Base-by-base conservation (phyloP, 2,888 invertebrate genomes). In the Hemistola chrysoprasaria region DNA sequence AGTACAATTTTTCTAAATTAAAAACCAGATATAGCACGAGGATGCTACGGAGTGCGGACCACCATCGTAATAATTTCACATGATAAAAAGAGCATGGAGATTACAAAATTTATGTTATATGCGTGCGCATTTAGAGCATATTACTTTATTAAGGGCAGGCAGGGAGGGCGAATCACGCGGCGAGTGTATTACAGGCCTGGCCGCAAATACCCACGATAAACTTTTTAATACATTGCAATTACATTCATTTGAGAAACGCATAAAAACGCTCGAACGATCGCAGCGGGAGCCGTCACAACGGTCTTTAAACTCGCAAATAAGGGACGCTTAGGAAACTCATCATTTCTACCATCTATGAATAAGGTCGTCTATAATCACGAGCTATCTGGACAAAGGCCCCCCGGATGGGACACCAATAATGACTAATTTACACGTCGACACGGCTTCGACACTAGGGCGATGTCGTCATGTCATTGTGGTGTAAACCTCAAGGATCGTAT, bases 401-500 rank as follows among this genome's bases (percentile, higher is more conserved):
- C 83, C 77, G 71, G 76, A 71, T 63, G 67, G 78, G 68, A 66
- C 75, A 65, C 70, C 71, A 71, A 81, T 81, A 79, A 85, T 85
- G 78, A 82, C 81, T 79, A 85, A 87, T 87, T 83, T 83, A 84
- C 75, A 83, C 78, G 79, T 85, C 79, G 81, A 80, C 87, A 78
- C 80, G 72, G 77, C 78, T 84, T 85, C 84, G 80, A 84, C 74
- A 75, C 67, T 62, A 69, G 65, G 74, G 73, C 68, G 80, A 85
- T 78, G 71, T 77, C 84, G 82, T 78, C 84, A 83, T 79, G 69
- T 66, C 78, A 77, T 86, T 88, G 87, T 88, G 78, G 82, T 70
- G 77, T 71, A 85, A 88, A 86, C 86, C 87, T 87, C 86, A 83
- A 85, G 83, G 80, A 79, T 83, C 79, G 79, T 79, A 88, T 87